phyloP scores from a whole-genome alignment of 1,140 invertebrate genomes.

The Bombus terrestris region DNA sequence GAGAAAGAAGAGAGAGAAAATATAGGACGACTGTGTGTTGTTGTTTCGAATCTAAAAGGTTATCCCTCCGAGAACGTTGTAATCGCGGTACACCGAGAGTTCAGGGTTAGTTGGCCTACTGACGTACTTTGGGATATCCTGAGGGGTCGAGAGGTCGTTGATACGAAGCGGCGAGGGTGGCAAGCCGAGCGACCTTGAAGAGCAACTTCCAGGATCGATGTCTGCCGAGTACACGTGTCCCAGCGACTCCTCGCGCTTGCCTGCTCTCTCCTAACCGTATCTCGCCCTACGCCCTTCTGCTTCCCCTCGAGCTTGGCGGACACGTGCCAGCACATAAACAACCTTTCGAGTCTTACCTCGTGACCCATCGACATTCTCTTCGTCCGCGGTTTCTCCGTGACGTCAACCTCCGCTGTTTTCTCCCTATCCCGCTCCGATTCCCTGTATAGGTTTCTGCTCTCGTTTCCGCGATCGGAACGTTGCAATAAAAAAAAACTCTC shows the following conservation, averaged over 20 bases:
- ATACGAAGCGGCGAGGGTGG: constrained; percentile 68
- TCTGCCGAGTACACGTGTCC: constrained; percentile 74
- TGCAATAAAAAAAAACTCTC: neutral
- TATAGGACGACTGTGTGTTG: neutral
- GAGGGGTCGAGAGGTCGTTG: constrained; percentile 79
- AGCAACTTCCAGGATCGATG: constrained; percentile 75
- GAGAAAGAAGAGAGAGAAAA: neutral
- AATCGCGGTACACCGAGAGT: constrained; percentile 51
- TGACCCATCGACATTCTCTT: constrained; percentile 36
- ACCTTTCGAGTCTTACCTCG: constrained; percentile 57
- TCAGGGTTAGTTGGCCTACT: constrained; percentile 76
- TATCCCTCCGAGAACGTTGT: constrained; percentile 39
- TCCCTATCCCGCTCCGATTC: neutral
- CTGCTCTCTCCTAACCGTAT: constrained; percentile 43
- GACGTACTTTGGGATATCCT: constrained; percentile 76
- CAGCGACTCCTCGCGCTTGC: constrained; percentile 51
- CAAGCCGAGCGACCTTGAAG: constrained; percentile 77
- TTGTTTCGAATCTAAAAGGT: constrained; percentile 11
- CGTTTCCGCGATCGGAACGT: neutral
- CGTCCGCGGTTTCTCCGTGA: constrained; percentile 12
- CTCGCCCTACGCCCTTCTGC: constrained; percentile 44
- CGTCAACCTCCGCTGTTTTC: neutral
- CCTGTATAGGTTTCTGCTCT: neutral
- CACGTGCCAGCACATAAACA: constrained; percentile 69
- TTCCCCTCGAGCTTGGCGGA: constrained; percentile 39